These are phyloP conservation scores for Ectemnius continuus DNA, from an alignment of 2,888 invertebrate genomes.

Conservation along the genomic window DNA sequence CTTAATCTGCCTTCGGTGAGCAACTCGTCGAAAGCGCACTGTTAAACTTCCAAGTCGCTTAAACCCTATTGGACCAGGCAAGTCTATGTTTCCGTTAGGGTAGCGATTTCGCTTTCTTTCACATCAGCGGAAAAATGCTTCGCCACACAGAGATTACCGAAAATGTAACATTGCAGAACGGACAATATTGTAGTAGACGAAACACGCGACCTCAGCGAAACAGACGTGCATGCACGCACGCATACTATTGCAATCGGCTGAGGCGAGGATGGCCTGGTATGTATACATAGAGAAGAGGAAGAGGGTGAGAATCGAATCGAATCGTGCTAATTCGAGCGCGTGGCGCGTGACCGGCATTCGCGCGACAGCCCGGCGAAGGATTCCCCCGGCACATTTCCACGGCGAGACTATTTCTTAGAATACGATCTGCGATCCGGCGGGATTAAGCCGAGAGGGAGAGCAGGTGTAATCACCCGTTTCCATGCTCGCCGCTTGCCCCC, in stretches of 20 bases:
- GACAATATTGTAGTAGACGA: neutral
- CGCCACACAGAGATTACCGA: no score
- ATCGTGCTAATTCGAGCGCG: constrained; percentile 48
- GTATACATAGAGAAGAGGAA: no score
- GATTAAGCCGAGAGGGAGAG: constrained; percentile 45
- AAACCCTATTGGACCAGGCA: no score
- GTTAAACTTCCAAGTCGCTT: no score
- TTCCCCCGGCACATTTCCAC: constrained; percentile 31
- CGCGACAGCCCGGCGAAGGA: neutral
- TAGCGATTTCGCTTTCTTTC: no score
- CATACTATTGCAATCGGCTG: no score
- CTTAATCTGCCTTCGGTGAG: no score
- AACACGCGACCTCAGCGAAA: constrained; percentile 39
- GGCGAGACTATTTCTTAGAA: constrained; percentile 45
- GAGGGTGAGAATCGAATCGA: constrained; percentile 35
- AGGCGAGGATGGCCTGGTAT: no score
- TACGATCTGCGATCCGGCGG: constrained; percentile 46
- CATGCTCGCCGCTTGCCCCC: constrained; percentile 30
- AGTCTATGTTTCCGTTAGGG: no score
- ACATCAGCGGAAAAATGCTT: no score
- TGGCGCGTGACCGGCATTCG: constrained; percentile 58
- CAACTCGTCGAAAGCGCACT: no score
- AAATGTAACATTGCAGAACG: no score
- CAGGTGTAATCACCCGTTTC: constrained; percentile 56
- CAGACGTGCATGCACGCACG: neutral